Conservation (phyloP, 2,888 invertebrate genomes). For the Perizoma flavofasciatum region DNA sequence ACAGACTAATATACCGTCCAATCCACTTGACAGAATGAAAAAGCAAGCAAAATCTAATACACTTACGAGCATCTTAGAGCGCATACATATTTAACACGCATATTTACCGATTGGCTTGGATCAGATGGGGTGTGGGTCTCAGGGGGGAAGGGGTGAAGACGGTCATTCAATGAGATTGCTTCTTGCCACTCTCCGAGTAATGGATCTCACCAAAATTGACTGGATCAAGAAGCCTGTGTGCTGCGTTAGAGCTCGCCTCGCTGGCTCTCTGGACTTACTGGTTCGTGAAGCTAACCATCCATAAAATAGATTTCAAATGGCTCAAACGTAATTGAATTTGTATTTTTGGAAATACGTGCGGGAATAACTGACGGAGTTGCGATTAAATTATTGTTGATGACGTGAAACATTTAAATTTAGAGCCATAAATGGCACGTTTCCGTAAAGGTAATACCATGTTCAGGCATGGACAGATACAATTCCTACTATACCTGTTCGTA, state of each 20-base stretch:
- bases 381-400: constrained; percentile 11
- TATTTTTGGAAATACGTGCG: constrained; percentile 25
- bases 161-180: constrained; percentile 85
- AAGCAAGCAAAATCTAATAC: constrained; percentile 82
- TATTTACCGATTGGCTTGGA: constrained; percentile 83
- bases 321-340: constrained; percentile 32
- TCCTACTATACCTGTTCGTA: no score
- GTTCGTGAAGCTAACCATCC: constrained; percentile 34
- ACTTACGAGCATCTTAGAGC: constrained; percentile 81
- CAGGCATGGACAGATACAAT: constrained; percentile 20
- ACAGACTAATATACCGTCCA: constrained; percentile 55
- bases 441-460: constrained; percentile 30
- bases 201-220: constrained; percentile 83
- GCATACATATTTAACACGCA: constrained; percentile 84
- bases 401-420: constrained; percentile 21
- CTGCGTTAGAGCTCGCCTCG: constrained; percentile 64
- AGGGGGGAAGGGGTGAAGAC: constrained; percentile 63
- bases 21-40: constrained; percentile 77
- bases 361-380: constrained; percentile 8
- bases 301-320: constrained; percentile 31
- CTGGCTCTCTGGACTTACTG: constrained; percentile 38
- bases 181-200: constrained; percentile 83
- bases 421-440: constrained; percentile 18
- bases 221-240: constrained; percentile 76
- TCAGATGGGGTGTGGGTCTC: constrained; percentile 61